A percentile compares a stretch with the other conserved stretches of the same genome.
phyloP scores from a whole-genome alignment of 2,113 vertebrate genomes.

The Aptenodytes forsteri region DNA sequence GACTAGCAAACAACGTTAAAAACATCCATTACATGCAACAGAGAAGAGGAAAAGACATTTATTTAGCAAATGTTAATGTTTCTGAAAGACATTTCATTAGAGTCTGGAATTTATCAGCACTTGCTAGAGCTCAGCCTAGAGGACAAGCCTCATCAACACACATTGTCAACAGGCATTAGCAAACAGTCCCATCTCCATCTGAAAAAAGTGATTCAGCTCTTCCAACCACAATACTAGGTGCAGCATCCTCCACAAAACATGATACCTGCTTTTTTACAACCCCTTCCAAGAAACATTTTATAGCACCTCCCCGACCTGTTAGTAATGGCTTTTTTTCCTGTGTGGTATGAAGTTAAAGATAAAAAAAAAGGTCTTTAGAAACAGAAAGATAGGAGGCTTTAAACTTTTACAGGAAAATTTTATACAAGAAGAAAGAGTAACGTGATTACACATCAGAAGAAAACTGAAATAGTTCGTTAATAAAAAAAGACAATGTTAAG shows the following conservation, averaged over 20 bases:
- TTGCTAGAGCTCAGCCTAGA: background rate
- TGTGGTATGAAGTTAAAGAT: background rate
- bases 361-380: background rate
- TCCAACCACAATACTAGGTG: background rate
- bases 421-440: background rate
- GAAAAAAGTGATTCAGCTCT: background rate
- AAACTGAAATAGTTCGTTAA: background rate
- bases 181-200: background rate
- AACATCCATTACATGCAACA: background rate
- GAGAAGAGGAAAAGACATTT: background rate
- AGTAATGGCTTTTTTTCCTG: background rate
- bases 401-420: background rate
- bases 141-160: background rate
- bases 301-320: background rate
- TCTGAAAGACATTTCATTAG: conserved; percentile 11
- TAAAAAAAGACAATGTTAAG: background rate
- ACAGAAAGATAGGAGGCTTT: background rate
- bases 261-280: background rate
- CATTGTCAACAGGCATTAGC: background rate
- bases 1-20: background rate
- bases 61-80: conserved; percentile 30
- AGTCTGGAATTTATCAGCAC: background rate
- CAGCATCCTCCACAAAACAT: background rate
- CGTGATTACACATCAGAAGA: background rate
- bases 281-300: background rate